A percentile compares a stretch with the other conserved stretches of the same genome.
phyloP scores from a whole-genome alignment of 2,888 invertebrate genomes.

The Conops quadrifasciatus region DNA sequence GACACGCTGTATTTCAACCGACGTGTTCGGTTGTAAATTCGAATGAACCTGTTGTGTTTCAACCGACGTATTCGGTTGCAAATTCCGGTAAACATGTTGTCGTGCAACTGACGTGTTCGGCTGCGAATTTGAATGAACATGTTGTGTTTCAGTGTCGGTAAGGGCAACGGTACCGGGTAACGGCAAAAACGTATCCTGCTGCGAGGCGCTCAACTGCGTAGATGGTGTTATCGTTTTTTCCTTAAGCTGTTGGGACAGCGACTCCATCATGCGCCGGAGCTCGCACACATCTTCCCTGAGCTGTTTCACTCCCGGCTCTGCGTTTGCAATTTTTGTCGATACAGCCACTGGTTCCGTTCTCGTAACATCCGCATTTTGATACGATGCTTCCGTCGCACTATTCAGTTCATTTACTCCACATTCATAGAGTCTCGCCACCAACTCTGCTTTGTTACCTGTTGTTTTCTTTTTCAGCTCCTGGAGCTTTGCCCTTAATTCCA shows the following conservation, averaged over 20 bases:
- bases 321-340: too few species aligned
- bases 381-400: too few species aligned
- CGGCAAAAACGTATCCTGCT: background rate
- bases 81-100: background rate
- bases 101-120: slow-evolving; percentile 4
- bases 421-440: background rate
- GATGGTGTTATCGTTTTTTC: too few species aligned
- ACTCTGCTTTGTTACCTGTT: too few species aligned
- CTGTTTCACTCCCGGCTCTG: too few species aligned
- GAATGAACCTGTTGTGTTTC: background rate
- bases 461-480: too few species aligned
- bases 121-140: background rate
- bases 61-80: background rate
- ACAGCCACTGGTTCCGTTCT: too few species aligned
- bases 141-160: background rate
- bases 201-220: background rate
- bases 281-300: too few species aligned
- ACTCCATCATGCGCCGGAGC: too few species aligned
- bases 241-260: background rate
- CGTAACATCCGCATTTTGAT: too few species aligned
- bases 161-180: background rate
- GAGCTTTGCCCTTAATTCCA: too few species aligned
- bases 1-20: background rate
- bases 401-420: too few species aligned
- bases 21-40: background rate